A percentile compares a stretch with the other conserved stretches of the same genome.
These are phyloP conservation scores for Automeris io DNA, from an alignment of 2,888 invertebrate species.

Conservation along the genomic window DNA sequence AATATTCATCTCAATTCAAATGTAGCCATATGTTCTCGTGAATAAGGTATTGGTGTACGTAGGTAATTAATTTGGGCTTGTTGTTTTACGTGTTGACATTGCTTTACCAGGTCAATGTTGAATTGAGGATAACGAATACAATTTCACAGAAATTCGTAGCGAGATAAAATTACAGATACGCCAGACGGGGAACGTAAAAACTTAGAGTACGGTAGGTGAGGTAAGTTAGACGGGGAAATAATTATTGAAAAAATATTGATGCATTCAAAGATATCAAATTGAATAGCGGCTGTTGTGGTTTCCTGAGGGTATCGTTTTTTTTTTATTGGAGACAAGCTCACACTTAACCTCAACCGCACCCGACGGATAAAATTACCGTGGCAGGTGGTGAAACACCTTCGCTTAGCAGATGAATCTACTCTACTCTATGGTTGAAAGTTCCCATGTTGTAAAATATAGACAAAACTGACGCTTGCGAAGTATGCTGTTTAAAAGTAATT, in stretches of 20 bases:
- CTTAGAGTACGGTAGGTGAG: background rate
- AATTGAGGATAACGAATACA: constrained; percentile 40
- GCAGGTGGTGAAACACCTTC: too few relatives aligned
- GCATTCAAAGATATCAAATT: too few relatives aligned
- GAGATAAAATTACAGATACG: constrained; percentile 13
- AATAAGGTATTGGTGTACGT: background rate
- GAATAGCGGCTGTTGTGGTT: too few relatives aligned
- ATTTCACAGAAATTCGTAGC: constrained; percentile 28
- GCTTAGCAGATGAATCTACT: too few relatives aligned
- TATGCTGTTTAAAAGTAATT: too few relatives aligned
- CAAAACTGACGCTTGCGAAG: too few relatives aligned
- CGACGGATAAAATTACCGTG: too few relatives aligned
- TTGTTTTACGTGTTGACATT: constrained; percentile 31
- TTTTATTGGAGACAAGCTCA: too few relatives aligned
- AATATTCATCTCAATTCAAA: background rate
- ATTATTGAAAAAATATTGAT: background rate
- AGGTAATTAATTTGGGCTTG: background rate
- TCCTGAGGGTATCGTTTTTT: too few relatives aligned
- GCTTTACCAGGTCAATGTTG: constrained; percentile 59
- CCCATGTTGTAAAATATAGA: too few relatives aligned
- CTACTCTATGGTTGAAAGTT: too few relatives aligned
- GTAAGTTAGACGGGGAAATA: background rate
- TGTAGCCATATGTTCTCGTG: background rate
- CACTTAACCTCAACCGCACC: too few relatives aligned
- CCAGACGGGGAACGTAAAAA: background rate